Conservation (phyloP, 2,797 vertebrate genomes). For the Allobates femoralis region DNA sequence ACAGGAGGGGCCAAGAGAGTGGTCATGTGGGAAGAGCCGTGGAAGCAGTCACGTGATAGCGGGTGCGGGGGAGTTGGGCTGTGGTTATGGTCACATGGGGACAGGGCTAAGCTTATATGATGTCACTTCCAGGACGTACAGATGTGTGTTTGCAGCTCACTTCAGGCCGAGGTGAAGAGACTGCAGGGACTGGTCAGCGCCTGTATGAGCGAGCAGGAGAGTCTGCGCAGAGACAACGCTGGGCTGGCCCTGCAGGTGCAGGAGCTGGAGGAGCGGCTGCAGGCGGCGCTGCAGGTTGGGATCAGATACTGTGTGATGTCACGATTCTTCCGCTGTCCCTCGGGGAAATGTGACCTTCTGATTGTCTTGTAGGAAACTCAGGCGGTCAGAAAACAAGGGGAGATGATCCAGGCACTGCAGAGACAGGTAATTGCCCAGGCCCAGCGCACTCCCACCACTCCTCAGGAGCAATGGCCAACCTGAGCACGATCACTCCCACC, state of each 20-base stretch:
- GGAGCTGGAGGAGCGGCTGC: constrained; percentile 72
- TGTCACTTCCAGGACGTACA: constrained; percentile 36
- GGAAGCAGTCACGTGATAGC: too few relatives aligned
- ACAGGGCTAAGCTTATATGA: too few relatives aligned
- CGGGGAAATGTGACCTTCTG: not conserved
- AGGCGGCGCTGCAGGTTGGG: constrained; percentile 82
- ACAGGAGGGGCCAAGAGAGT: not conserved
- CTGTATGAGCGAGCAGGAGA: constrained; percentile 78
- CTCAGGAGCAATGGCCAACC: too few relatives aligned
- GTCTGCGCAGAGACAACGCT: constrained; percentile 74
- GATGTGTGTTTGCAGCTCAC: constrained; percentile 73
- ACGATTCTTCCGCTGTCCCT: not conserved
- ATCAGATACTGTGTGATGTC: too few relatives aligned
- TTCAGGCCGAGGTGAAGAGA: constrained; percentile 73
- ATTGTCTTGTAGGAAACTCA: constrained; percentile 75
- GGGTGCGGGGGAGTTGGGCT: not conserved
- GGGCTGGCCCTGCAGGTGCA: constrained; percentile 76
- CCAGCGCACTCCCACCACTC: too few relatives aligned
- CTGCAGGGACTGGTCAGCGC: constrained; percentile 74
- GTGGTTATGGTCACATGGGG: too few relatives aligned
- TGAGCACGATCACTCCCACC: too few relatives aligned
- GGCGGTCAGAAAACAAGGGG: constrained; percentile 73
- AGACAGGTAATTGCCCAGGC: constrained; percentile 27
- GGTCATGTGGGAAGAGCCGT: not conserved
- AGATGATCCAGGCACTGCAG: constrained; percentile 71